Evolutionary conservation across 2,113 vertebrate species (phyloP), one percentile per base, ranked within the genome.

Genomic region (Oncorhynchus kisutch): DNA sequence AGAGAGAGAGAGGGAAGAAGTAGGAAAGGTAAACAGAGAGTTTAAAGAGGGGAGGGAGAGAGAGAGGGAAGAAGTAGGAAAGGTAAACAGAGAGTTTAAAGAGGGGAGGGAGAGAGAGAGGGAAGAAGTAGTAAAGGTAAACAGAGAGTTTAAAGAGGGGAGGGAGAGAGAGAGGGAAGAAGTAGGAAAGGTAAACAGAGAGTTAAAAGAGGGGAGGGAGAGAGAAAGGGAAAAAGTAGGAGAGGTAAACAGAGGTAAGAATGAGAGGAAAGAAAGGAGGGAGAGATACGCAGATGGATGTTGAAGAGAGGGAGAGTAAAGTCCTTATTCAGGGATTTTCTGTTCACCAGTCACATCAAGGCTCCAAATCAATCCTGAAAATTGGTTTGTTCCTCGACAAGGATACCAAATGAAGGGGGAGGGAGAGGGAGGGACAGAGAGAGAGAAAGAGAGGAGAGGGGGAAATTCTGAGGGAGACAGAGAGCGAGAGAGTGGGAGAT

Each of bases 311-410:
- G 78, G 82, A 83, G 67, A 82, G 82, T 70, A 86, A 92, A 92
- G 75, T 88, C 87, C 92, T 90, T 92, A 91, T 92, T 94, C 92
- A 91, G 92, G 91, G 25, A 74, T 90, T 90, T 91, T 92, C 86
- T 85, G 86, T 88, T 91, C 85, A 90, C 89, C 87, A 84, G 89
- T 92, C 91, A 92, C 91, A 91, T 92, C 92, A 92, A 93, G 91
- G 90, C 92, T 91, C 86, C 89, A 88, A 92, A 93, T 94, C 92
- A 93, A 93, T 93, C 90, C 88, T 92, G 90, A 84, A 92, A 93
- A 93, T 93, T 93, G 93, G 92, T 92, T 92, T 90, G 92, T 93
- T 92, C 92, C 92, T 79, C 83, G 88, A 93, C 93, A 93, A 94
- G 92, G 93, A 93, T 93, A 93, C 88, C 87, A 92, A 90, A 91